These are phyloP conservation scores for Parazoanthus swiftii DNA, from an alignment of 92 coral and sea anemone species.

Conservation along the genomic window DNA sequence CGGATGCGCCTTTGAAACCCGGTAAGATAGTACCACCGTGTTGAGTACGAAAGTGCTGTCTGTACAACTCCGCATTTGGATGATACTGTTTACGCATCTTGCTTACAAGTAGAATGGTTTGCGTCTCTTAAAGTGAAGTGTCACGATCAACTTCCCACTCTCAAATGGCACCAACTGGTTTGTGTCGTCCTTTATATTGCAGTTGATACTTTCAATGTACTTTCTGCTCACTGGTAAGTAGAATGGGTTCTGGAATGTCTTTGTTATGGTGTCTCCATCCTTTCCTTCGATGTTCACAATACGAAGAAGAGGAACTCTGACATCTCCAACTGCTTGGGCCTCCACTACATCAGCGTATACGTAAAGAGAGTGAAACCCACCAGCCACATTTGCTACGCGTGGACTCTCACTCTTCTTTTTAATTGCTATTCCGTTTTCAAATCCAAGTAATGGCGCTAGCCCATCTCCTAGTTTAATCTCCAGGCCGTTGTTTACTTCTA, in stretches of 20 bases:
- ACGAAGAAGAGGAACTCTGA: constrained; percentile 45
- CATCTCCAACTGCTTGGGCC: constrained; percentile 46
- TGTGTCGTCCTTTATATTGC: background rate
- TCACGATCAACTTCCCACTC: background rate
- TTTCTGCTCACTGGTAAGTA: background rate
- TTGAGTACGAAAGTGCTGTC: background rate
- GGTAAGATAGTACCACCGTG: background rate
- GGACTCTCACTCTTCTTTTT: constrained; percentile 38
- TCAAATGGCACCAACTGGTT: background rate
- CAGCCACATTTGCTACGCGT: constrained; percentile 29
- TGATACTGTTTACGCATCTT: background rate
- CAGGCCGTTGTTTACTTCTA: background rate
- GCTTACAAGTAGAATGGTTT: background rate
- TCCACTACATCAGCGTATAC: constrained; percentile 46
- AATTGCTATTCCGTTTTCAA: background rate
- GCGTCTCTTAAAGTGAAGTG: background rate
- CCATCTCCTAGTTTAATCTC: constrained; percentile 16
- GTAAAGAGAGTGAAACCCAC: constrained; percentile 31
- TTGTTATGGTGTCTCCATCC: background rate
- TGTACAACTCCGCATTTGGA: background rate
- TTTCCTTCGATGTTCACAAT: constrained; percentile 39
- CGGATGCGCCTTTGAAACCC: constrained; percentile 13
- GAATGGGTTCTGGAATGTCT: background rate
- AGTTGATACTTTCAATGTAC: background rate
- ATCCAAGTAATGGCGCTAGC: background rate